Conservation (phyloP, 2,113 vertebrate species). For the Xiphophorus couchianus region DNA sequence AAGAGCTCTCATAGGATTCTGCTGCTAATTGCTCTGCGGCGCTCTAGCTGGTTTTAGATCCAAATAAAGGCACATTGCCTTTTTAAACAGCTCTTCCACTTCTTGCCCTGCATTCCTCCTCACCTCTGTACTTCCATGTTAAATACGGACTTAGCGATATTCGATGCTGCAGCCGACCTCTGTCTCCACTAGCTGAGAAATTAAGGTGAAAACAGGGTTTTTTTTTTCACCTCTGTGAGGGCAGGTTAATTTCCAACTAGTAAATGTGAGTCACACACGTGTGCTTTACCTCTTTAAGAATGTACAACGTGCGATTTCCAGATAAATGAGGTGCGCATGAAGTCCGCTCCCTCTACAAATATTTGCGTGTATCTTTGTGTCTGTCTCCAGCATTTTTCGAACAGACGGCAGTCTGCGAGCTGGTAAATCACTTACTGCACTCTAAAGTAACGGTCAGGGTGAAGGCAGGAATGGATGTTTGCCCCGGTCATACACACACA, state of each 20-base stretch:
- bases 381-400: slow-evolving; percentile 67
- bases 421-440: slow-evolving; percentile 84
- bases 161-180: slow-evolving; percentile 48
- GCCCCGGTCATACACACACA: slow-evolving; percentile 77
- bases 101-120: slow-evolving; percentile 58
- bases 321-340: slow-evolving; percentile 78
- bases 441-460: slow-evolving; percentile 75
- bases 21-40: slow-evolving; percentile 75
- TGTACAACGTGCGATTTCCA: slow-evolving; percentile 68
- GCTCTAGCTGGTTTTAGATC: slow-evolving; percentile 71
- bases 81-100: slow-evolving; percentile 48
- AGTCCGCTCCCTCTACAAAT: slow-evolving; percentile 76
- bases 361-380: slow-evolving; percentile 74
- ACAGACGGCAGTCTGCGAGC: slow-evolving; percentile 71
- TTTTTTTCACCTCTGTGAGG: slow-evolving; percentile 67
- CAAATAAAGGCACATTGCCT: slow-evolving; percentile 72
- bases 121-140: slow-evolving; percentile 72
- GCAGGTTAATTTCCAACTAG: slow-evolving; percentile 62
- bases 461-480: slow-evolving; percentile 80
- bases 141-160: slow-evolving; percentile 72
- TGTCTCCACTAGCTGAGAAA: slow-evolving; percentile 57
- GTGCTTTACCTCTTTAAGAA: slow-evolving; percentile 66
- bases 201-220: slow-evolving; percentile 20
- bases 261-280: slow-evolving; percentile 20
- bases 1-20: slow-evolving; percentile 70